Evolutionary conservation across 2,888 invertebrate species (phyloP), one percentile per base, ranked within the genome.

Genomic region (Synanthedon andrenaeformis): DNA sequence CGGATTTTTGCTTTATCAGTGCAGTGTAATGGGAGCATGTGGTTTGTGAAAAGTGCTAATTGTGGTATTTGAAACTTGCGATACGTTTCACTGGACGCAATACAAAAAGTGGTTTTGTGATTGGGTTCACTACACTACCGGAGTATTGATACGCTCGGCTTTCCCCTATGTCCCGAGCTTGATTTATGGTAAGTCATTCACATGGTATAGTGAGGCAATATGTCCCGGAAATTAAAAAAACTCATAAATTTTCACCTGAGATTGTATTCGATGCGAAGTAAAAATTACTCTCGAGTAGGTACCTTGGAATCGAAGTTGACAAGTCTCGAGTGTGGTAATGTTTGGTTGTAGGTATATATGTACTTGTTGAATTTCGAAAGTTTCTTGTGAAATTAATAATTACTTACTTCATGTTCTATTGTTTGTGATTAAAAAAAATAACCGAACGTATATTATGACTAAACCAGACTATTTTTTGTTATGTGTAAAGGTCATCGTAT

Each of bases 41-140:
- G 75, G 80, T 77, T 74, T 68, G 82, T 84, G 82, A 64, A 76
- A 77, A 81, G 84, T 83, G 83, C 67, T 80, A 73, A 78, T 79
- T 72, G 70, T 67, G 62, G 66, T 69, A 70, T 75, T 69, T 71
- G 63, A 63, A 62, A 75, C 74, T 68, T 68, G 62, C 66, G 76
- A 72, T 79, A 76, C 76, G 78, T 75, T 76, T 78, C 79, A 78
- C 70, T 76, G 75, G 74, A 75, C 76, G 68, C 72, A 72, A 70
- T 67, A 79, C 74, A 82, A 78, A 76, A 76, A 76, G 78, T 77
- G 66, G 71, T 75, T 77, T 74, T 79, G 75, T 79, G 74, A 75
- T 76, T 69, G 74, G 73, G 75, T 79, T 72, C 70, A 76, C 74
- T 78, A 78, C 74, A 76, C 73, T 74, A 69, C 72, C 67, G 76